Evolutionary conservation across 2,888 invertebrate genomes (phyloP).

Genomic region (Tineola bisselliella): DNA sequence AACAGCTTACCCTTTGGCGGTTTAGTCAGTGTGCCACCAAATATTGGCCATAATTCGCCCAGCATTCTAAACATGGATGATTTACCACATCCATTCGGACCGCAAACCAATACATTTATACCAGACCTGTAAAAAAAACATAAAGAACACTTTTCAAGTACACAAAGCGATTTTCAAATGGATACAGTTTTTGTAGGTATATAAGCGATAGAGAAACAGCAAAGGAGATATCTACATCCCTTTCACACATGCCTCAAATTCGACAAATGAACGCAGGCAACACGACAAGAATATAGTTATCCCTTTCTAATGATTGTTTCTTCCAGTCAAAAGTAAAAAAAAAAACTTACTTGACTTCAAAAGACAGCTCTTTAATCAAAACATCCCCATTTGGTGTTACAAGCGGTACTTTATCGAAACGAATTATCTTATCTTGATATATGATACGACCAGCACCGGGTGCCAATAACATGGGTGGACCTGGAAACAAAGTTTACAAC

Average conservation of each 20-base stretch:
- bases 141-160: no score
- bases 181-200: no score
- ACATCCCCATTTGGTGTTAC: slow-evolving; percentile 98
- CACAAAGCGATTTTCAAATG: no score
- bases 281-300: no score
- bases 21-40: slow-evolving; percentile 93
- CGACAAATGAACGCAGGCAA: no score
- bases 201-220: no score
- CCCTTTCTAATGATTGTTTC: no score
- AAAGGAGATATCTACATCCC: no score
- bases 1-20: slow-evolving; percentile 96
- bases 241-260: no score
- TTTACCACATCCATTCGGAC: slow-evolving; percentile 98
- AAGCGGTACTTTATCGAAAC: slow-evolving; percentile 92
- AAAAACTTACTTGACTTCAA: slow-evolving; percentile 80
- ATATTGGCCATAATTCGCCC: slow-evolving; percentile 97
- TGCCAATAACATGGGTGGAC: slow-evolving; percentile 42
- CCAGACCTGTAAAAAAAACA: slow-evolving; percentile 72
- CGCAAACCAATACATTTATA: slow-evolving; percentile 97
- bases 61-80: slow-evolving; percentile 95
- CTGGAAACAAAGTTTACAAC: slow-evolving; percentile 33
- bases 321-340: background rate
- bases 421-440: slow-evolving; percentile 88
- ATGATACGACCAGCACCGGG: slow-evolving; percentile 84
- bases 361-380: slow-evolving; percentile 85